These are phyloP conservation scores for Drosophila cognata DNA, from an alignment of 2,888 invertebrate genomes.

Conservation along the genomic window DNA sequence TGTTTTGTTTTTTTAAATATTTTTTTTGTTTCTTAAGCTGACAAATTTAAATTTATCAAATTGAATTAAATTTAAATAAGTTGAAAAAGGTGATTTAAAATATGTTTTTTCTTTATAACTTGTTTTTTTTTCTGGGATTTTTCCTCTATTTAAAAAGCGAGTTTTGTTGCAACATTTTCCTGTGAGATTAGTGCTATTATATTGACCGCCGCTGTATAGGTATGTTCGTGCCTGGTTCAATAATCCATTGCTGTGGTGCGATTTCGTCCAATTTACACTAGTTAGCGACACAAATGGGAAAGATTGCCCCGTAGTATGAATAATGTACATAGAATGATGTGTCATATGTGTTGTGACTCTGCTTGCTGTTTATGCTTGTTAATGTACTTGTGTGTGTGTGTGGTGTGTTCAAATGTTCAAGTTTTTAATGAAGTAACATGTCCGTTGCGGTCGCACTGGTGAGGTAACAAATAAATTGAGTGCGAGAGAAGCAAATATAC, in stretches of 20 bases:
- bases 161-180: neutral
- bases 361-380: constrained; percentile 36
- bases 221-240: constrained; percentile 17
- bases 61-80: too few species aligned
- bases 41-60: too few species aligned
- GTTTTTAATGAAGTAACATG: constrained; percentile 65
- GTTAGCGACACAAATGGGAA: constrained; percentile 40
- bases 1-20: too few species aligned
- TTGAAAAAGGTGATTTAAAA: neutral
- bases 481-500: constrained; percentile 41
- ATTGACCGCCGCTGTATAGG: neutral
- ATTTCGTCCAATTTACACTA: constrained; percentile 50
- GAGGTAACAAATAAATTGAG: constrained; percentile 57
- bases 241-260: constrained; percentile 24
- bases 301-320: constrained; percentile 19
- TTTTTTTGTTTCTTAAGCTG: too few species aligned
- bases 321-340: constrained; percentile 28
- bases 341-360: constrained; percentile 1
- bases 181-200: neutral
- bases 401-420: constrained; percentile 22
- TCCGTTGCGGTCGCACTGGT: constrained; percentile 59
- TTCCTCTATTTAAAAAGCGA: neutral
- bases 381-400: constrained; percentile 22
- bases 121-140: neutral
- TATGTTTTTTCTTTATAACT: neutral